Evolutionary conservation across 2,113 vertebrate genomes (phyloP), one percentile per base, ranked within the genome.

Genomic region (Centropristis striata): DNA sequence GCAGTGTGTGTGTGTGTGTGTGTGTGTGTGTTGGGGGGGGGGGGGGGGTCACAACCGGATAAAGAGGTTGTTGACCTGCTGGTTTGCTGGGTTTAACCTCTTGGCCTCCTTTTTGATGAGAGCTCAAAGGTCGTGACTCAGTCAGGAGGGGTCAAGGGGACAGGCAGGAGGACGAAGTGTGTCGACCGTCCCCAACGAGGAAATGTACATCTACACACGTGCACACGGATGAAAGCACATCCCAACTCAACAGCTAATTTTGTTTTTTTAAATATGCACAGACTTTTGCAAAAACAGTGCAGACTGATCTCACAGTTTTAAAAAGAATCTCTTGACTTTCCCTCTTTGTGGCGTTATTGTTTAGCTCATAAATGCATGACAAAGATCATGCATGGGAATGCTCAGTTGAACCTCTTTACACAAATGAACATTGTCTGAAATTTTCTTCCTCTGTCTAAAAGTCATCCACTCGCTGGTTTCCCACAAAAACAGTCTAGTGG

Each of bases 1-100:
- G 61, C 0, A n/a, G n/a, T n/a, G n/a, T n/a, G n/a, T n/a, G n/a
- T n/a, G n/a, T n/a, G n/a, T n/a, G n/a, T n/a, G n/a, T n/a, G n/a
- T n/a, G n/a, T n/a, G n/a, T n/a, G n/a, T n/a, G n/a, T n/a, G n/a
- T n/a, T 9, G 10, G 5, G 15, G 4, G 15, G 12, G 44, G 20
- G 25, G 5, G 46, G 16, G 74, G 37, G 72, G 63, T 80, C 72
- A 71, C 15, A 27, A 70, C 27, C 18, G 51, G 85, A 83, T 85
- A 89, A 93, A 89, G 84, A 83, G 71, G 75, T 72, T 64, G 63
- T 87, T 91, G 92, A 94, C 87, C 88, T 88, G 70, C 83, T 86
- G 83, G 75, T 86, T 83, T 63, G 75, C 67, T 53, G 78, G 82
- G 84, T 90, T 93, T 90, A 90, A 92, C 88, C 90, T 91, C 51